Base-by-base conservation (phyloP, 2,797 vertebrate species). In the Acipenser oxyrinchus region DNA sequence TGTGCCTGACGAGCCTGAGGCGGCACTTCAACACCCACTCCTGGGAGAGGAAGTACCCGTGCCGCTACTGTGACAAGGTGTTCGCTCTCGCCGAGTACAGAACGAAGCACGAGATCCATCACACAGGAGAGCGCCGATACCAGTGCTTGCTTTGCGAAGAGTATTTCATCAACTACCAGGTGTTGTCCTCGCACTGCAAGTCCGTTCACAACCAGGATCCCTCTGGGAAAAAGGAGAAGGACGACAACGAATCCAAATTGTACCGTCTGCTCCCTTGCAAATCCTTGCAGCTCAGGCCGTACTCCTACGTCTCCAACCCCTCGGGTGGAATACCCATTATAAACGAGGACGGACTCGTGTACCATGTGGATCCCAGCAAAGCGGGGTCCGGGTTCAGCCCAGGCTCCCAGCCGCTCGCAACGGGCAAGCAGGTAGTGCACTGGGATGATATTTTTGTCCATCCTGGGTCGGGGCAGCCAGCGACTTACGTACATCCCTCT, bases 11-110 rank as follows among this genome's bases (percentile, higher is more conserved):
- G 0, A 99, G 97, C 67, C 87, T 99, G 58, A 87, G 95, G 61
- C 94, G 97, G 70, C 97, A 99, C 80, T 99, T 95, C 78, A 99
- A 99, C 12, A 91, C 95, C 0, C 97, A 99, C 75, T 99, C 97
- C 12, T 99, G 97, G 97, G 94, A 98, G 75, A 95, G 95, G 83
- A 97, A 98, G 83, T 99, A 99, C 66, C 94, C 94, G 0, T 99
- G 97, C 61, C 95, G 82, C 59, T 96, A 95, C 76, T 99, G 97
- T 10, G 89, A 94, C 86, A 97, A 97, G 67, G 91, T 99, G 2
- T 99, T 99, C 68, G 91, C 97, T 18, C 87, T 99, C 48, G 97
- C 97, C 0, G 97, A 99, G 55, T 99, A 99, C 81, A 92, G 96
- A 73, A 99, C 97, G 65, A 99, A 99, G 81, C 96, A 99, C 0